Base-by-base conservation (phyloP, 1,140 invertebrate species). In the Forficula auricularia region DNA sequence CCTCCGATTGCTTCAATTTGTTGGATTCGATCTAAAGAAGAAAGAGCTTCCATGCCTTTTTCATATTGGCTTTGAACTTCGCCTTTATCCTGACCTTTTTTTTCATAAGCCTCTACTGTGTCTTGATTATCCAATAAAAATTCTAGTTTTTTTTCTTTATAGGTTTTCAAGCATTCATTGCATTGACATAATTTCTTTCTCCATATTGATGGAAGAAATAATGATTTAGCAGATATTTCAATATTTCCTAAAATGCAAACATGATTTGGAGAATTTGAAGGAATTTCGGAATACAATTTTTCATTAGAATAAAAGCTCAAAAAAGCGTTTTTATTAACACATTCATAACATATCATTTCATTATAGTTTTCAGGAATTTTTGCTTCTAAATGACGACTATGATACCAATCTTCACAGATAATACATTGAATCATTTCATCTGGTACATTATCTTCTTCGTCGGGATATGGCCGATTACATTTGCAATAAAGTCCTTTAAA, bases 381-480 rank as follows among this genome's bases (percentile, higher is more conserved):
- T 10, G 66, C 61, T 44, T 73, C 68, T 47, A 91, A 66, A 64
- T 91, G 87, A 60, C 82, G 57, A 38, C 48, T 71, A 68, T 98
- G 94, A 54, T 81, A 91, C 96, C 96, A 99, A 60, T 99, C 95
- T 62, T 98, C 95, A 64, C 95, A 99, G 40, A 96, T 67, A 36
- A 83, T 69, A 56, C 96, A 99, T 56, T 98, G 95, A 32, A 96
- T 76, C 92, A 98, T 98, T 54, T 87, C 80, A 65, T 94, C 89
- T 41, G 80, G 76, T 30, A 66, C 62, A 13, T 72, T 66, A 50
- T 76, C 71, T 43, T 90, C 82, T 7, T 80, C 77, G 66, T 97
- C 92, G 10, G 94, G 94, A 65, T 97, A 99, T 0, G 91, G 90
- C 42, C 89, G 70, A n/a, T 77, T 61, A 62, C 96, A 99, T 13